A percentile compares a stretch with the other conserved stretches of the same genome.
These are phyloP conservation scores for Cynaeus angustus DNA, from an alignment of 2,888 invertebrate species.

Conservation along the genomic window DNA sequence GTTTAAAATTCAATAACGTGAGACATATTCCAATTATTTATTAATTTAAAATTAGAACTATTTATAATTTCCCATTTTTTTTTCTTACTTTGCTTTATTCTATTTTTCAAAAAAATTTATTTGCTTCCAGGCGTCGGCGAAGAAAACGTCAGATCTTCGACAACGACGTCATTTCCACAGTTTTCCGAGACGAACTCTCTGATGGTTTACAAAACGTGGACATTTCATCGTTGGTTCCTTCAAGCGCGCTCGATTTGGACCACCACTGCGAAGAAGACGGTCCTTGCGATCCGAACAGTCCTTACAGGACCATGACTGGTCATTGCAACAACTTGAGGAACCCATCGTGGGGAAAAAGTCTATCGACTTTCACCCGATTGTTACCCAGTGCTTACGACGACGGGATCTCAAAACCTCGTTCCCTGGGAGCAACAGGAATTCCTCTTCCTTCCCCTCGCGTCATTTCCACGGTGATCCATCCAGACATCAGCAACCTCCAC, in stretches of 20 bases:
- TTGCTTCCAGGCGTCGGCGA: slow-evolving; percentile 72
- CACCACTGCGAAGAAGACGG: slow-evolving; percentile 81
- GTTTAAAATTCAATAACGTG: too few relatives aligned
- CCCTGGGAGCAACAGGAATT: slow-evolving; percentile 82
- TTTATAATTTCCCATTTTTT: too few relatives aligned
- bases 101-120: too few relatives aligned
- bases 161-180: slow-evolving; percentile 75
- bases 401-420: slow-evolving; percentile 87
- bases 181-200: slow-evolving; percentile 79
- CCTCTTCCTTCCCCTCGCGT: slow-evolving; percentile 89
- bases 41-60: too few relatives aligned
- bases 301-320: slow-evolving; percentile 85
- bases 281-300: slow-evolving; percentile 82
- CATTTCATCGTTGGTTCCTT: slow-evolving; percentile 80
- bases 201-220: slow-evolving; percentile 88
- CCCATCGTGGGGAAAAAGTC: slow-evolving; percentile 86
- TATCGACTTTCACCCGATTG: slow-evolving; percentile 89
- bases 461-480: slow-evolving; percentile 91
- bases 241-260: slow-evolving; percentile 78
- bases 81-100: too few relatives aligned
- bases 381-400: slow-evolving; percentile 92
- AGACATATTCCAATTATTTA: too few relatives aligned
- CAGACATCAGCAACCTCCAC: slow-evolving; percentile 92
- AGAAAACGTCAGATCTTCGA: slow-evolving; percentile 85
- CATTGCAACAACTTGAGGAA: slow-evolving; percentile 92